Conservation (phyloP, 2,797 vertebrate genomes). For the Aplochiton taeniatus region DNA sequence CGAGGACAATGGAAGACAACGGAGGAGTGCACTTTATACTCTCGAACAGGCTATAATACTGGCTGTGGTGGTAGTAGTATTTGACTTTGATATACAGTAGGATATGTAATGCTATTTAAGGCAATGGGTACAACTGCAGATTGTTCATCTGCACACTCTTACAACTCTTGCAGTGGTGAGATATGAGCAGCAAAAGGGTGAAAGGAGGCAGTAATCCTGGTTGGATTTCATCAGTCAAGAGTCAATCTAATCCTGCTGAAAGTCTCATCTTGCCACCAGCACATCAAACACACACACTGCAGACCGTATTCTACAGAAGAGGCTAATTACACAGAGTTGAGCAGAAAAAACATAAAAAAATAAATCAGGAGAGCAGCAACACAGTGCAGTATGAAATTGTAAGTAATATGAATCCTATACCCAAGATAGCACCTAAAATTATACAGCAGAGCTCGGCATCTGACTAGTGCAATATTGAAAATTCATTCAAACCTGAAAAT, state of each 20-base stretch:
- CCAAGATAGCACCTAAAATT: constrained; percentile 30
- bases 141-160: constrained; percentile 4
- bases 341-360: constrained; percentile 9
- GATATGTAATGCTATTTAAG: too few relatives aligned
- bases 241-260: constrained; percentile 25
- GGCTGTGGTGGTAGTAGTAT: constrained; percentile 5
- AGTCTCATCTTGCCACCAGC: neutral
- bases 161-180: constrained; percentile 6
- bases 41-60: constrained; percentile 2
- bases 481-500: constrained; percentile 17
- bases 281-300: neutral
- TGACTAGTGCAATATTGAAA: constrained; percentile 24
- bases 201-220: constrained; percentile 27
- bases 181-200: constrained; percentile 18
- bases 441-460: constrained; percentile 20
- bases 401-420: constrained; percentile 11
- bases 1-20: constrained; percentile 34
- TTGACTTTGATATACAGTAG: neutral
- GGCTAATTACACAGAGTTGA: constrained; percentile 17
- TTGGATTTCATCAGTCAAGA: constrained; percentile 8
- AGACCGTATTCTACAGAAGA: too few relatives aligned
- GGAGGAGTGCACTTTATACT: too few relatives aligned
- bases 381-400: constrained; percentile 1
- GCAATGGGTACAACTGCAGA: too few relatives aligned
- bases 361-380: neutral